Conservation (phyloP, 2,113 vertebrate species). For the Psophia crepitans region DNA sequence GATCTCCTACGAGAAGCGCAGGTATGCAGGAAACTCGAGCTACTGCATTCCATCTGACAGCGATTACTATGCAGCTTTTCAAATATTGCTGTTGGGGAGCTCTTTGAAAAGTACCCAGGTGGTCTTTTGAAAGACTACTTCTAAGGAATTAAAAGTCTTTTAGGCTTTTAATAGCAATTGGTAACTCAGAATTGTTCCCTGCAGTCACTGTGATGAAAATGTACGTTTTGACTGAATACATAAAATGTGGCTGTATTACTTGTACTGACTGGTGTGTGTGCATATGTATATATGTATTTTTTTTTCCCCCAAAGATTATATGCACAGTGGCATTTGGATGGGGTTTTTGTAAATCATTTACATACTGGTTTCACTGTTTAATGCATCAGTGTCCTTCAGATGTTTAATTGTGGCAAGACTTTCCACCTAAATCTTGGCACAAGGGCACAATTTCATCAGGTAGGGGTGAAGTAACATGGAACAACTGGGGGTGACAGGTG, state of each 20-base stretch:
- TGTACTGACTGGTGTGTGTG: background rate
- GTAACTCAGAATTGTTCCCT: background rate
- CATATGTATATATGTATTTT: accelerated
- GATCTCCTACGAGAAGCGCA: conserved; percentile 89
- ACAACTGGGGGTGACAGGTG: background rate
- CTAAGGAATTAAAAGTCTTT: background rate
- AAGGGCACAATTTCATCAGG: background rate
- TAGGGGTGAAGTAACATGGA: background rate
- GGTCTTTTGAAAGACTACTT: background rate
- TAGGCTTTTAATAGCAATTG: background rate
- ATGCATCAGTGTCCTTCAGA: background rate
- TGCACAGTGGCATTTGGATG: background rate
- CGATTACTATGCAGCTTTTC: background rate
- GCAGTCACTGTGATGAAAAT: background rate
- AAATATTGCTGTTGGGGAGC: background rate
- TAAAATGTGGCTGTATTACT: background rate
- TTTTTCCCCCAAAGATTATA: background rate
- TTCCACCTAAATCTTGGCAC: background rate
- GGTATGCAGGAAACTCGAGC: conserved; percentile 56
- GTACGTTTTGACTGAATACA: background rate
- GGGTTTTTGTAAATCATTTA: background rate
- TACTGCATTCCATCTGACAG: background rate
- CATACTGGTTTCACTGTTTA: background rate
- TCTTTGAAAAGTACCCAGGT: background rate
- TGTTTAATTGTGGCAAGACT: background rate